Evolutionary conservation across 2,113 vertebrate species (phyloP).

Genomic region (Clarias gariepinus): DNA sequence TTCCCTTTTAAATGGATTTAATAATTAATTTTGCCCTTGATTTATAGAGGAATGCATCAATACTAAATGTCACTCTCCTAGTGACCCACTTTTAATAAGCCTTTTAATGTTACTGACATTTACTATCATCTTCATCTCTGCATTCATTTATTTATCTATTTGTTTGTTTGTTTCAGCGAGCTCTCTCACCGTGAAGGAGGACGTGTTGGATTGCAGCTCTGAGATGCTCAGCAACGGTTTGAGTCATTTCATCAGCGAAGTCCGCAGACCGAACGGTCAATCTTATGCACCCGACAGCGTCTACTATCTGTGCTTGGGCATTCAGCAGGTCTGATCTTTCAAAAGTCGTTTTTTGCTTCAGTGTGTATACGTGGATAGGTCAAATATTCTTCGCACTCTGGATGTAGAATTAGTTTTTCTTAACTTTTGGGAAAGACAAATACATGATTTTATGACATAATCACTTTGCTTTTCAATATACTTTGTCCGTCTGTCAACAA

Average conservation of each 20-base stretch:
- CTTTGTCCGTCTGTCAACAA: too few relatives aligned
- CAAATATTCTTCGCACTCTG: too few relatives aligned
- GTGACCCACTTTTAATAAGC: conserved; percentile 22
- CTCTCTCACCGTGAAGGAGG: conserved; percentile 83
- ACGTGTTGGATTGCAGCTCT: conserved; percentile 87
- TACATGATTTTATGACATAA: too few relatives aligned
- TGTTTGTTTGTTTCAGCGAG: conserved; percentile 55
- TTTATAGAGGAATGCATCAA: neutral
- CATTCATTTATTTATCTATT: neutral
- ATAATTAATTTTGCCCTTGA: neutral
- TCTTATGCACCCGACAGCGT: conserved; percentile 91
- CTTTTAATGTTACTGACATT: conserved; percentile 16
- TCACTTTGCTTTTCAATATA: too few relatives aligned
- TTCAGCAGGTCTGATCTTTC: conserved; percentile 85
- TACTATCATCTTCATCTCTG: neutral
- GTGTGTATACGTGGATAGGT: neutral
- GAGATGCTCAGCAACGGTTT: conserved; percentile 90
- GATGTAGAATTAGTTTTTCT: too few relatives aligned
- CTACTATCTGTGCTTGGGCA: conserved; percentile 97
- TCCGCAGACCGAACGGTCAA: conserved; percentile 88
- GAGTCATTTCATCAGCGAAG: conserved; percentile 90
- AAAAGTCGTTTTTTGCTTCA: neutral
- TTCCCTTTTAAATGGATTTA: neutral
- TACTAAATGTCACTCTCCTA: conserved; percentile 22
- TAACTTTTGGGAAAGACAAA: too few relatives aligned